These are phyloP conservation scores for Platynereis dumerilii DNA, from an alignment of 2,888 invertebrate genomes.

Conservation along the genomic window DNA sequence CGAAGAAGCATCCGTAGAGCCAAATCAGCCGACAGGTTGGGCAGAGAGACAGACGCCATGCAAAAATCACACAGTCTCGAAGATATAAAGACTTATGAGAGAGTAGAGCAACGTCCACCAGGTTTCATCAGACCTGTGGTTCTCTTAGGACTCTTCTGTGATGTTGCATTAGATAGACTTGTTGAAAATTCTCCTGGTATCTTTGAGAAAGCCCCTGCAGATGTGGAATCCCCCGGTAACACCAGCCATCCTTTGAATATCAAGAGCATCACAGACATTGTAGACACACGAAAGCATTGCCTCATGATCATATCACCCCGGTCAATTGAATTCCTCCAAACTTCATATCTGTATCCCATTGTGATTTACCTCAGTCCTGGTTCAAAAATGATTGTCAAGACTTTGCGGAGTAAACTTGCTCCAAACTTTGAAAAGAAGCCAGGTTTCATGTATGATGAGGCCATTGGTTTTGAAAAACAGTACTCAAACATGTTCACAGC, in stretches of 20 bases:
- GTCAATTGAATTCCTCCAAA: slow-evolving; percentile 30
- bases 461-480: slow-evolving; percentile 31
- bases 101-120: slow-evolving; percentile 30
- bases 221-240: slow-evolving; percentile 31
- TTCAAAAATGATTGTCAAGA: slow-evolving; percentile 36
- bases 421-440: slow-evolving; percentile 35
- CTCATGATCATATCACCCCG: slow-evolving; percentile 36
- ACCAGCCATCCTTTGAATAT: slow-evolving; percentile 24
- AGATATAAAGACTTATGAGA: slow-evolving; percentile 34
- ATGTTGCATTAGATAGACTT: slow-evolving; percentile 33
- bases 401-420: slow-evolving; percentile 31
- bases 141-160: slow-evolving; percentile 40
- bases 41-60: slow-evolving; percentile 24
- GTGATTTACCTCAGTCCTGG: slow-evolving; percentile 38
- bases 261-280: slow-evolving; percentile 25
- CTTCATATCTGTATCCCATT: slow-evolving; percentile 38
- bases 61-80: slow-evolving; percentile 3
- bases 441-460: slow-evolving; percentile 36
- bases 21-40: slow-evolving; percentile 37
- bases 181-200: slow-evolving; percentile 31
- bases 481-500: slow-evolving; percentile 35
- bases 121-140: slow-evolving; percentile 34
- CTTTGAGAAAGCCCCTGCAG: slow-evolving; percentile 28
- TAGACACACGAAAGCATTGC: slow-evolving; percentile 33
- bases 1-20: slow-evolving; percentile 35